Base-by-base conservation (phyloP, 2,888 invertebrate genomes). In the Macroteleia sp. region DNA sequence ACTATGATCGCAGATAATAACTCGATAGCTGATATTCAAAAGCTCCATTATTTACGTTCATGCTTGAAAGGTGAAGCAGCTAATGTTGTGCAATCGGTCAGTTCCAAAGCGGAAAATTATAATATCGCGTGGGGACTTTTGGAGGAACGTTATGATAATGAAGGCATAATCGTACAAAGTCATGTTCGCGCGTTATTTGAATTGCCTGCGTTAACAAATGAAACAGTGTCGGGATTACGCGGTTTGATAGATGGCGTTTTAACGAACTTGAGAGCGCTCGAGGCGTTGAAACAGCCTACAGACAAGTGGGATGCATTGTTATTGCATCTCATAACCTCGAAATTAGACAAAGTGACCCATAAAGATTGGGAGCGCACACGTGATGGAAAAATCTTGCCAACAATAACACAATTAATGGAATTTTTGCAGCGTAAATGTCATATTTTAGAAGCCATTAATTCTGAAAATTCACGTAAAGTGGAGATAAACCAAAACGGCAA, bases 131-230 rank as follows among this genome's bases (percentile, higher is more conserved):
- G 32, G 32, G 32, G 8, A 2, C n/a, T 32, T 2, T 32, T 32
- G 14, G 1, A 25, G 17, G 50, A 50, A 39, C 12, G 30, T 1
- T 64, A 64, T 17, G 1, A 32, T 1, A 41, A 41, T 16, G 30
- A 41, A 10, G 2, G 41, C 41, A 22, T 61, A 1, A 64, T 73
- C 3, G 34, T 67, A 1, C 34, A 28, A 32, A 57, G 39, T n/a
- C 77, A 77, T 36, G 42, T 74, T 19, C 16, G 25, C n/a, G 46
- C 57, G 17, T 20, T 80, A 2, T 57, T 54, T 10, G 70, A 75
- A 8, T 20, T 57, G 3, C 69, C 71, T 2, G 3, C 12, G 1
- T 8, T 76, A 1, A 50, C 34, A 8, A 46, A 17, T n/a, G 79
- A 71, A 12, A 16, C 48, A 2, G 9, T 30, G 2, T n/a, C 10